Evolutionary conservation across 2,113 vertebrate species (phyloP).

Genomic region (Thunnus thynnus): DNA sequence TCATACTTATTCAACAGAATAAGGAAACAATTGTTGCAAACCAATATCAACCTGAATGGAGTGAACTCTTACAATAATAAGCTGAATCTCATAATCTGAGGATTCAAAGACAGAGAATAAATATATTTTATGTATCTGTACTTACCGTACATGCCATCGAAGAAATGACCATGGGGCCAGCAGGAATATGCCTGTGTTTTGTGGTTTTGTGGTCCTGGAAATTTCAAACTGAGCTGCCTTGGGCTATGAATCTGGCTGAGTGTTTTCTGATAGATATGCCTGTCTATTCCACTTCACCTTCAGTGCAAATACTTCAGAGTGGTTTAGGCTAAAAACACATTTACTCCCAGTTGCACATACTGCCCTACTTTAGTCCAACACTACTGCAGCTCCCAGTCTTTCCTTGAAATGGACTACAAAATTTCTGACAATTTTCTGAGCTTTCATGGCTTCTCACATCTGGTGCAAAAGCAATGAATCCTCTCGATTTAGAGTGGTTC

Average conservation of each 20-base stretch:
- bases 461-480: slow-evolving; percentile 37
- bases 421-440: slow-evolving; percentile 27
- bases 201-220: slow-evolving; percentile 53
- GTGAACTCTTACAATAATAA: slow-evolving; percentile 12
- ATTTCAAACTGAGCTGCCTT: slow-evolving; percentile 52
- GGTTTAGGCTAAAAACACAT: slow-evolving; percentile 68
- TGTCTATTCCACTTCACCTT: slow-evolving; percentile 63
- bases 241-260: slow-evolving; percentile 68
- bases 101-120: not conserved
- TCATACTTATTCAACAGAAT: not conserved
- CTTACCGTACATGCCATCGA: slow-evolving; percentile 20
- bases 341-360: slow-evolving; percentile 71
- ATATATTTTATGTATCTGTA: slow-evolving; percentile 18
- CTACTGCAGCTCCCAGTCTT: slow-evolving; percentile 41
- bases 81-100: not conserved
- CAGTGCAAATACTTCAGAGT: slow-evolving; percentile 69
- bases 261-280: slow-evolving; percentile 76
- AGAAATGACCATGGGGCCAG: slow-evolving; percentile 22
- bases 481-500: slow-evolving; percentile 37
- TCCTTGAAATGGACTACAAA: slow-evolving; percentile 50
- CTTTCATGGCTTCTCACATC: slow-evolving; percentile 59
- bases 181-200: slow-evolving; percentile 38
- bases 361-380: slow-evolving; percentile 71
- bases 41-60: not conserved
- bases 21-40: not conserved